Evolutionary conservation across 2,113 vertebrate genomes (phyloP).

Genomic region (Mola mola): DNA sequence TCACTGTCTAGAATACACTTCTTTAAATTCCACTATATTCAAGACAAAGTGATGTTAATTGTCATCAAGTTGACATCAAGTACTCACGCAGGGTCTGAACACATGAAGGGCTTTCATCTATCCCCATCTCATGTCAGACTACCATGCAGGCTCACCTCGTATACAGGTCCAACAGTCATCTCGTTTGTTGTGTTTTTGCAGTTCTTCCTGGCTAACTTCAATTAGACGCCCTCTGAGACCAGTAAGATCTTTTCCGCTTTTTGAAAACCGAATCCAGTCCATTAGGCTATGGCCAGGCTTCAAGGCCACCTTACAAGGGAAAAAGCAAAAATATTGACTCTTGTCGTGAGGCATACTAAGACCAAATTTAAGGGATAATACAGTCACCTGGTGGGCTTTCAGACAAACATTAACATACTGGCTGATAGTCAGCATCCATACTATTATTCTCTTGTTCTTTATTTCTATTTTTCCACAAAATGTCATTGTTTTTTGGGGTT

Average conservation of each 20-base stretch:
- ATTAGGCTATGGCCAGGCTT: conserved; percentile 97
- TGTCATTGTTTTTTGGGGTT: no score
- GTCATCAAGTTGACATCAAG: conserved; percentile 12
- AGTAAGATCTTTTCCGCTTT: conserved; percentile 92
- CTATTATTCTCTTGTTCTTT: no score
- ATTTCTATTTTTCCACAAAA: no score
- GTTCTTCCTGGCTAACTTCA: conserved; percentile 92
- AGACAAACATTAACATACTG: no score
- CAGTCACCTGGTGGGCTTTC: no score
- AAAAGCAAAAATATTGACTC: no score
- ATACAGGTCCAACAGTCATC: conserved; percentile 97
- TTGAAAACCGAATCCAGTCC: conserved; percentile 96
- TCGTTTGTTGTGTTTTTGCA: conserved; percentile 89
- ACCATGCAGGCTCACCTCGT: conserved; percentile 82
- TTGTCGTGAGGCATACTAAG: no score
- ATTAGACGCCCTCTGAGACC: conserved; percentile 90
- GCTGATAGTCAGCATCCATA: no score
- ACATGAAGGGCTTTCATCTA: no score
- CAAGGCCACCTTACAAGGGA: conserved; percentile 86
- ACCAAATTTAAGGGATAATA: no score
- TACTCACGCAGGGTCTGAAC: neutral
- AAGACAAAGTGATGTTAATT: neutral
- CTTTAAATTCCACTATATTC: neutral
- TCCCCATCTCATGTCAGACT: no score
- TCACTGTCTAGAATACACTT: no score